These are phyloP conservation scores for Eptesicus fuscus DNA, from an alignment of 2,113 vertebrate species.

Conservation along the genomic window DNA sequence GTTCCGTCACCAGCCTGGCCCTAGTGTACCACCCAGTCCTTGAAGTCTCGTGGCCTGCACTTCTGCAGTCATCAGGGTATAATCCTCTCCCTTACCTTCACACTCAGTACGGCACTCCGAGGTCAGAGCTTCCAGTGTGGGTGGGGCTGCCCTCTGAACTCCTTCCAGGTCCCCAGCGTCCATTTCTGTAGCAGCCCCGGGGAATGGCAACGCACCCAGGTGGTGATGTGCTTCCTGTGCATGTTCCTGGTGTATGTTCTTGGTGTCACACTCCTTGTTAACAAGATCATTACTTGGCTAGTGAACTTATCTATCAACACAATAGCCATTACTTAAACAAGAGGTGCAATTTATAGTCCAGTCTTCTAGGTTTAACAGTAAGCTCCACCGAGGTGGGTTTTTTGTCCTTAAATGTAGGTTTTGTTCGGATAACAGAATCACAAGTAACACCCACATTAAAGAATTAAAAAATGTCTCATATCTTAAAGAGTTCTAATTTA, in stretches of 20 bases:
- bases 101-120: rapidly evolving
- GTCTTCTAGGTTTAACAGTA: not conserved
- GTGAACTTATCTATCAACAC: not conserved
- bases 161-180: not conserved
- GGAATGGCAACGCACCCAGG: rapidly evolving
- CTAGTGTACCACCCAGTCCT: not conserved
- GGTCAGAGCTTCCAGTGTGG: rapidly evolving
- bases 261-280: not conserved
- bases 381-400: not conserved
- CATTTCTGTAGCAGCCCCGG: not conserved
- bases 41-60: not conserved
- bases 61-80: rapidly evolving
- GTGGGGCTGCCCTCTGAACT: not conserved
- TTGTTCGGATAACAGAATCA: not conserved
- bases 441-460: not conserved
- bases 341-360: not conserved
- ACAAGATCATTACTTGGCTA: not conserved
- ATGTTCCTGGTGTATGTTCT: rapidly evolving
- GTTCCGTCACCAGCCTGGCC: not conserved
- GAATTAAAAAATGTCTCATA: not conserved
- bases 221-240: not conserved
- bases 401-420: not conserved
- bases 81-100: not conserved
- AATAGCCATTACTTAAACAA: not conserved
- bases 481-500: not conserved